A percentile compares a stretch with the other conserved stretches of the same genome.
Evolutionary conservation across 37 sponge, comb jelly and placozoan species (phyloP).

Genomic region (Halisarca cf. caerulea): DNA sequence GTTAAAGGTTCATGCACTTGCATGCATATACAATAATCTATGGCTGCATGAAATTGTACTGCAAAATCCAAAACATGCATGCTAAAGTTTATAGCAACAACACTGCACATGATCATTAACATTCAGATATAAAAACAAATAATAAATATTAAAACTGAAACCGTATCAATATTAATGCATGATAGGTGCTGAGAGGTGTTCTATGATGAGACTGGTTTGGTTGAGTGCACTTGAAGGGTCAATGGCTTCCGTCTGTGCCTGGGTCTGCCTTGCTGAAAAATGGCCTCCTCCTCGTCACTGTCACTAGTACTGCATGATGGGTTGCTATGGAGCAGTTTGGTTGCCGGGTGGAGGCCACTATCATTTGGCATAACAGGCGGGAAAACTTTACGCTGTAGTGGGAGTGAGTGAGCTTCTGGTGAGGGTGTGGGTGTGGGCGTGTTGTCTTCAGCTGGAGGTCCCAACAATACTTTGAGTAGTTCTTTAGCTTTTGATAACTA

Average conservation of each 20-base stretch:
- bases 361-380: background rate
- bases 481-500: conserved; percentile 25
- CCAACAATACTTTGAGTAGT: background rate
- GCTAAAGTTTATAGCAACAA: too few relatives aligned
- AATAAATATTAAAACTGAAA: too few relatives aligned
- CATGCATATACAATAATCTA: too few relatives aligned
- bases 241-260: background rate
- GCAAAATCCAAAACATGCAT: too few relatives aligned
- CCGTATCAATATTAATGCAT: too few relatives aligned
- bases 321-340: background rate
- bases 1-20: too few relatives aligned
- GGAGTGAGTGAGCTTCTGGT: background rate
- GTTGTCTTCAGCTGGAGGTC: background rate
- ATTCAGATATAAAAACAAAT: too few relatives aligned
- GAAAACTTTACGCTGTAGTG: background rate
- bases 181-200: too few relatives aligned
- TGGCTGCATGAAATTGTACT: too few relatives aligned
- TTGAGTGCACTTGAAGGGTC: too few relatives aligned
- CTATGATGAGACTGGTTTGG: too few relatives aligned
- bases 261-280: background rate
- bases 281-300: background rate
- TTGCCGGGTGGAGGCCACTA: background rate
- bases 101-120: too few relatives aligned
- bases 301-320: background rate
- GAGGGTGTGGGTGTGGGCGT: background rate